Evolutionary conservation across 2,888 invertebrate species (phyloP), one percentile per base, ranked within the genome.

Genomic region (Oscheius onirici): DNA sequence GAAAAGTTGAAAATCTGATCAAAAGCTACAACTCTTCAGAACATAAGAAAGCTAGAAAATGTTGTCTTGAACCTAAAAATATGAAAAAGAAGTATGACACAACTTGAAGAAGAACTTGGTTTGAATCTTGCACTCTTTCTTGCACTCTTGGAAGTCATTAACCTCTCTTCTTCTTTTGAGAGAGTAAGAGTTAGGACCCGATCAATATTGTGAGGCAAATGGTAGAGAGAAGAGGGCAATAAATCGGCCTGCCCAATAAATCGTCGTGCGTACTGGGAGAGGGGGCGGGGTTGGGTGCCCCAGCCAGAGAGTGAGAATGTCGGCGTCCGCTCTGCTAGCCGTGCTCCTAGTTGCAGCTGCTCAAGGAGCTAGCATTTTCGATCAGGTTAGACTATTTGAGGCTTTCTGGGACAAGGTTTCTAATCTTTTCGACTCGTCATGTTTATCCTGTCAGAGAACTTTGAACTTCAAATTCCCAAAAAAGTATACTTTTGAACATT

Each of bases 151-250:
- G 52, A 26, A 22, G 52, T 17, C 52, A 24, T 52, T 26, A 13
- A 24, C 52, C 24, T 52, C 26, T 52, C 55, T n/a, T 11, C 24
- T 55, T 17, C 6, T 20, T 67, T 78, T 77, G 44, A 74, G 76
- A 72, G 76, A 61, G 44, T 46, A 15, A 40, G 43, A 24, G 41
- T 41, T 46, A 44, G 60, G 60, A 22, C 20, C 44, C 63, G 49
- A 63, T 63, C 63, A 46, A 63, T 34, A 34, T 63, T 26, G 63
- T 34, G 63, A 63, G 63, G 63, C 63, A 63, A 63, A 63, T 63
- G 63, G 63, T 44, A 34, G 63, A 46, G 63, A 63, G 63, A 63
- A 63, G 63, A 63, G 63, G 66, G 66, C 54, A 66, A 66, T 66
- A 66, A 66, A 66, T 66, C 54, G 66, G 52, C 41, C 54, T 51